Evolutionary conservation across 2,888 invertebrate genomes (phyloP).

Genomic region (Metellina segmentata): DNA sequence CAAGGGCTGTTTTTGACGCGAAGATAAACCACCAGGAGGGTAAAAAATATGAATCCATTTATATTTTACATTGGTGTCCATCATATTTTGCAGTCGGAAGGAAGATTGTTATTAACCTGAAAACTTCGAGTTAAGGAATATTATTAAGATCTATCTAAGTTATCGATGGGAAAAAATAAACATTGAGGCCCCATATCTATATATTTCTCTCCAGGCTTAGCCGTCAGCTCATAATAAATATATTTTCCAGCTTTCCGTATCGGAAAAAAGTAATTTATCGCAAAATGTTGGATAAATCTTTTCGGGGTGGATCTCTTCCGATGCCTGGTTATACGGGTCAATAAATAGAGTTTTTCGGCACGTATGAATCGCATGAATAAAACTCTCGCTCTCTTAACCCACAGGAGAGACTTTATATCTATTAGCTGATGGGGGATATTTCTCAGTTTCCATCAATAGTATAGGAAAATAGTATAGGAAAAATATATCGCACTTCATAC

Average conservation of each 20-base stretch:
- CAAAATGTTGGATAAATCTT: slow-evolving; percentile 1
- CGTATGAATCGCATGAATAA: background rate
- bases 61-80: background rate
- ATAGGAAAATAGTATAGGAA: background rate
- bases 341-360: background rate
- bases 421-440: background rate
- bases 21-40: too few relatives aligned
- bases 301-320: background rate
- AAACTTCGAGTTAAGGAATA: background rate
- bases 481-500: slow-evolving; percentile 1
- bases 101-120: background rate
- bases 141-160: background rate
- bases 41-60: background rate
- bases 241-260: background rate
- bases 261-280: background rate
- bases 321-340: background rate
- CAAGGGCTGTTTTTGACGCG: too few relatives aligned
- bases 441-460: background rate
- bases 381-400: background rate
- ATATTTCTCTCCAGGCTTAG: background rate
- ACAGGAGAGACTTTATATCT: background rate
- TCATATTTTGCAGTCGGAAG: background rate
- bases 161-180: background rate
- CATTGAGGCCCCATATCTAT: background rate
- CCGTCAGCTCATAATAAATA: background rate